A percentile compares a stretch with the other conserved stretches of the same genome.
Evolutionary conservation across 2,888 invertebrate genomes (phyloP).

Genomic region (Drosophila diplacantha): DNA sequence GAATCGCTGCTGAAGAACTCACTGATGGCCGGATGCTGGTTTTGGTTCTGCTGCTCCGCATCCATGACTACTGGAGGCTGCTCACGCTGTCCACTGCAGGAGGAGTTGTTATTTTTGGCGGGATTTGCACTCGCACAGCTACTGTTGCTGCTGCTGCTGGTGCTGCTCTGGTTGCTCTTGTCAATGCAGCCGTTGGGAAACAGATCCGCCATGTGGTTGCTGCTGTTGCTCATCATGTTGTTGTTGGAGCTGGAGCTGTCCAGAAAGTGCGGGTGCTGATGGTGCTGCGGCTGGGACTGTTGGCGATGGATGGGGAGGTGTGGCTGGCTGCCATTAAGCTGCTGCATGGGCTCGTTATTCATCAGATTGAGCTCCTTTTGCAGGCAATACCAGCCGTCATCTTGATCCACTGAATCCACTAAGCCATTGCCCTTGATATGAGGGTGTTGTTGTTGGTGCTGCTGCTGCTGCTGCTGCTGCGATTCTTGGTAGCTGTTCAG

Average conservation of each 20-base stretch:
- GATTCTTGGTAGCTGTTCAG: constrained; percentile 33
- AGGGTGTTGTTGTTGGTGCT: constrained; percentile 32
- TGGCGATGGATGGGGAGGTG: constrained; percentile 10
- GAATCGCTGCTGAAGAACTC: constrained; percentile 75
- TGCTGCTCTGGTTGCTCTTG: constrained; percentile 71
- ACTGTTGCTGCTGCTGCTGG: constrained; percentile 39
- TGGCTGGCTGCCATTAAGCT: constrained; percentile 10
- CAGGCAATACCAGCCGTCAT: constrained; percentile 84
- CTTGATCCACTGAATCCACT: constrained; percentile 77
- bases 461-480: constrained; percentile 23
- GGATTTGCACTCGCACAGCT: constrained; percentile 53
- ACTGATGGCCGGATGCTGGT: constrained; percentile 70
- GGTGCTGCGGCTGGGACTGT: constrained; percentile 50
- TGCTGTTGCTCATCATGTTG: constrained; percentile 49
- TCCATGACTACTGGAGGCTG: constrained; percentile 63
- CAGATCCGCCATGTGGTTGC: constrained; percentile 73
- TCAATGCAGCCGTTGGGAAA: constrained; percentile 76
- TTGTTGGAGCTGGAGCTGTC: constrained; percentile 43
- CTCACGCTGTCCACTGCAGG: constrained; percentile 71
- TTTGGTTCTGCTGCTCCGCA: constrained; percentile 60
- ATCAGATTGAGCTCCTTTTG: constrained; percentile 82
- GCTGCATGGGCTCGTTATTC: constrained; percentile 50
- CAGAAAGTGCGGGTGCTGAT: constrained; percentile 50
- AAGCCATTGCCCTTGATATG: constrained; percentile 43
- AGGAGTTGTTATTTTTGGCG: constrained; percentile 53